Conservation (phyloP, 2,797 vertebrate genomes). For the Lutjanus campechanus region DNA sequence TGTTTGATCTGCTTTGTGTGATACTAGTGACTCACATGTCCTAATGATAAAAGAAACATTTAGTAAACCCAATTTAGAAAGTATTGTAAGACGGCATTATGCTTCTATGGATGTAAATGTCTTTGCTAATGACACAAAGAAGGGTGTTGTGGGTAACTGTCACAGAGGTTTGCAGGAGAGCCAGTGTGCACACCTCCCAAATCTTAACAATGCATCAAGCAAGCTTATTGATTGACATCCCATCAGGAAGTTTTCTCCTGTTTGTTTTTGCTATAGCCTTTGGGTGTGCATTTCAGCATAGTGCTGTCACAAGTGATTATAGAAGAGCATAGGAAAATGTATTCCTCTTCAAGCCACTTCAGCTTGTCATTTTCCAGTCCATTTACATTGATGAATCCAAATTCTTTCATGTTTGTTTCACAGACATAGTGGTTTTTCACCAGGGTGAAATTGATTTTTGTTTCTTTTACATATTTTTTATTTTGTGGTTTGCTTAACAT, state of each 20-base stretch:
- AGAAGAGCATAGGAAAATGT: too few relatives aligned
- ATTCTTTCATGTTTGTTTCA: background rate
- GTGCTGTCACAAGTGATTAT: too few relatives aligned
- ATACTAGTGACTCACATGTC: background rate
- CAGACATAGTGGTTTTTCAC: background rate
- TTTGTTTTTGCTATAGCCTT: background rate
- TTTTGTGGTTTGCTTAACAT: background rate
- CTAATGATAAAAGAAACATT: background rate
- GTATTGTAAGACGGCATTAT: background rate
- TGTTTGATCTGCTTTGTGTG: background rate
- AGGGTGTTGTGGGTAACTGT: background rate
- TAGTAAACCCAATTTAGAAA: background rate
- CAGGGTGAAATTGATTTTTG: background rate
- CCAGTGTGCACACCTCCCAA: background rate
- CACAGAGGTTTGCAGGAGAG: background rate
- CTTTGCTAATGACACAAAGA: background rate
- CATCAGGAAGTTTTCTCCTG: background rate
- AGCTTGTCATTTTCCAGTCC: background rate
- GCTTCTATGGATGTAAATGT: background rate
- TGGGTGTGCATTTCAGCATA: background rate
- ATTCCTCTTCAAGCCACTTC: background rate
- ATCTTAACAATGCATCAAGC: background rate
- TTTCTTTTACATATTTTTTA: background rate
- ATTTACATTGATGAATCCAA: background rate
- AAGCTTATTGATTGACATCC: background rate